Evolutionary conservation across 2,797 vertebrate species (phyloP).

Genomic region (Scomberomorus guttatus): DNA sequence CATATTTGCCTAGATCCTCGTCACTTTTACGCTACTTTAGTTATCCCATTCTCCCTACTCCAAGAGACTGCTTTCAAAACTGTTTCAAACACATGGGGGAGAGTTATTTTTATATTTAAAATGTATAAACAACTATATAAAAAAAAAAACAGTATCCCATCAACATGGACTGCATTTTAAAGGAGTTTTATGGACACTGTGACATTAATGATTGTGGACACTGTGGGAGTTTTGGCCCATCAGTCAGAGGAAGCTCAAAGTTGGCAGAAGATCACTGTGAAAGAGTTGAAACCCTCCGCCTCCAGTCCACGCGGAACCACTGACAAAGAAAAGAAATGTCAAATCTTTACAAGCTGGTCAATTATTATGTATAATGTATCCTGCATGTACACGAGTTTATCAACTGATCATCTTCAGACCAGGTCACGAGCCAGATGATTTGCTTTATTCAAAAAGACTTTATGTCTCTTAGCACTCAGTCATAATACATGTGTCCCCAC

Average conservation of each 20-base stretch:
- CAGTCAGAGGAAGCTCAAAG: conserved; percentile 36
- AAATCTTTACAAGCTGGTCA: too few relatives aligned
- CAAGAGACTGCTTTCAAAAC: conserved; percentile 20
- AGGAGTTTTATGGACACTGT: conserved; percentile 64
- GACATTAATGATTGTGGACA: conserved; percentile 65
- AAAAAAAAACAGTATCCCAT: conserved; percentile 55
- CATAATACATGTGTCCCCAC: conserved; percentile 15
- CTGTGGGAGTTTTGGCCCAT: conserved; percentile 29
- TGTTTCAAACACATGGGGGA: conserved; percentile 38
- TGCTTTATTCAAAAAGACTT: conserved; percentile 17
- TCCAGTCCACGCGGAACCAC: conserved; percentile 14
- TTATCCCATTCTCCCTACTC: conserved; percentile 7
- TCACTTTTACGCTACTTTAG: conserved; percentile 4
- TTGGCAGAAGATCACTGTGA: conserved; percentile 73
- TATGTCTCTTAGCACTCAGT: neutral
- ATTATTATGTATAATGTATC: conserved; percentile 24
- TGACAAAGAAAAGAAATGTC: conserved; percentile 9
- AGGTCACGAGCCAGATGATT: neutral
- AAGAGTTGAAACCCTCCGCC: conserved; percentile 42
- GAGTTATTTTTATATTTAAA: conserved; percentile 81
- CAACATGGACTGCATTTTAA: conserved; percentile 44
- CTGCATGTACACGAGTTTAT: conserved; percentile 40
- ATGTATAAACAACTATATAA: conserved; percentile 51
- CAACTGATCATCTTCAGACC: conserved; percentile 1
- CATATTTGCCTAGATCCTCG: conserved; percentile 18